Base-by-base conservation (phyloP, 1,140 invertebrate genomes). In the Laupala kohalensis region DNA sequence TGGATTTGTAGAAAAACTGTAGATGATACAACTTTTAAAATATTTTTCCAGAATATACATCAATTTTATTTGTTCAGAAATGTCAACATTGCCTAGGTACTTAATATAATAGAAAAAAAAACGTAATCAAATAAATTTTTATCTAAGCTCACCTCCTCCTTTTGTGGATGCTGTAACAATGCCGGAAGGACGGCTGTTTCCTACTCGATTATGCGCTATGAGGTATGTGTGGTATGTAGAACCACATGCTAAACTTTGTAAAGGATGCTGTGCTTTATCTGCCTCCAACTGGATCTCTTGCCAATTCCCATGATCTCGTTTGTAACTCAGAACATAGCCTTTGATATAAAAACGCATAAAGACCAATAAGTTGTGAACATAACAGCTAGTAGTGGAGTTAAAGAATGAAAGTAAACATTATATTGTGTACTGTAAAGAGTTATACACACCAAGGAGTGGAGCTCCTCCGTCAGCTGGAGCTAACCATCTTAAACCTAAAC, bases 171-270 rank as follows among this genome's bases (percentile, higher is more conserved):
- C 78, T 64, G 77, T 74, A 37, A 78, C 73, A 5, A 78, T 79
- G 15, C 75, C 74, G 67, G 83, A 83, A 23, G 80, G 77, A 90
- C 90, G 62, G 85, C 85, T 83, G 71, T 82, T 84, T 6, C 90
- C 91, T 0, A 91, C 87, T 75, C 87, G 83, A 81, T 91, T 92
- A 76, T 86, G 84, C 0, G 90, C 90, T 15, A 86, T 86, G 74
- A 93, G 81, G 76, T 90, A 88, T 66, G 92, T 83, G 70, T 86
- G 81, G 76, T 92, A 91, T 62, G 85, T 79, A 64, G 86, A 87
- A 66, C 90, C 94, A 80, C 93, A 95, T 73, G 87, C 84, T 24
- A 95, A 81, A 25, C 87, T 85, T 62, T 87, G 87, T 25, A 94
- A 79, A 5, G 88, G 88, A 75, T 90, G 89, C 70, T 88, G 86